phyloP scores from a whole-genome alignment of 2,888 invertebrate species.

The Lutraria lutraria region DNA sequence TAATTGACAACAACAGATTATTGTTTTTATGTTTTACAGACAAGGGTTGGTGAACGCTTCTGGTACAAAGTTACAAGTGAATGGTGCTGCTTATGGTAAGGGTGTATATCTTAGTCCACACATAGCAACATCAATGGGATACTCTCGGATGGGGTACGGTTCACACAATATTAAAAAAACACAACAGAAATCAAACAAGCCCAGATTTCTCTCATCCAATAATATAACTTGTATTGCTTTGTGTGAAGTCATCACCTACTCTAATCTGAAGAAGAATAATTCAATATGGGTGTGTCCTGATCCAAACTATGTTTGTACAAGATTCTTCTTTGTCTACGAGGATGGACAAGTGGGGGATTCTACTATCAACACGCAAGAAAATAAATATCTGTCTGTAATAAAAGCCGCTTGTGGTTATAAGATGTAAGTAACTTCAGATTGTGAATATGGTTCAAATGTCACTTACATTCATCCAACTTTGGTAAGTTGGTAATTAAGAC shows the following conservation, averaged over 20 bases:
- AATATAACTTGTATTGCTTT: conserved; percentile 82
- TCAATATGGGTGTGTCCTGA: conserved; percentile 82
- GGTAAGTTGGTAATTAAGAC: too few species aligned
- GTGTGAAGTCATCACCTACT: conserved; percentile 82
- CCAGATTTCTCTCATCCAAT: conserved; percentile 75
- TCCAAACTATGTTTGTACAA: conserved; percentile 82
- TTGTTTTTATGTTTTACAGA: conserved; percentile 61
- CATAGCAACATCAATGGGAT: conserved; percentile 80
- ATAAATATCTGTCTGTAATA: conserved; percentile 66
- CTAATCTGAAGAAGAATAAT: conserved; percentile 76
- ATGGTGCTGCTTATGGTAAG: conserved; percentile 84
- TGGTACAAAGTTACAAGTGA: conserved; percentile 82
- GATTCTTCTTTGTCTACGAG: conserved; percentile 85
- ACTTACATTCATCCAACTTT: too few species aligned
- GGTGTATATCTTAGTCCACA: conserved; percentile 85
- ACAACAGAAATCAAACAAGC: background rate
- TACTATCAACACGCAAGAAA: conserved; percentile 72
- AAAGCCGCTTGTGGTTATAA: conserved; percentile 65
- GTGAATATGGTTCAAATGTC: too few species aligned
- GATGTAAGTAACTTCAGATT: background rate
- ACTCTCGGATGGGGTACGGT: conserved; percentile 81
- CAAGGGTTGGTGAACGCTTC: conserved; percentile 83
- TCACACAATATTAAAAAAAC: conserved; percentile 58
- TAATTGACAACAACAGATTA: background rate
- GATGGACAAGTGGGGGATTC: conserved; percentile 74